Evolutionary conservation across 1,140 invertebrate genomes (phyloP).

Genomic region (Aphaenogaster rudis): DNA sequence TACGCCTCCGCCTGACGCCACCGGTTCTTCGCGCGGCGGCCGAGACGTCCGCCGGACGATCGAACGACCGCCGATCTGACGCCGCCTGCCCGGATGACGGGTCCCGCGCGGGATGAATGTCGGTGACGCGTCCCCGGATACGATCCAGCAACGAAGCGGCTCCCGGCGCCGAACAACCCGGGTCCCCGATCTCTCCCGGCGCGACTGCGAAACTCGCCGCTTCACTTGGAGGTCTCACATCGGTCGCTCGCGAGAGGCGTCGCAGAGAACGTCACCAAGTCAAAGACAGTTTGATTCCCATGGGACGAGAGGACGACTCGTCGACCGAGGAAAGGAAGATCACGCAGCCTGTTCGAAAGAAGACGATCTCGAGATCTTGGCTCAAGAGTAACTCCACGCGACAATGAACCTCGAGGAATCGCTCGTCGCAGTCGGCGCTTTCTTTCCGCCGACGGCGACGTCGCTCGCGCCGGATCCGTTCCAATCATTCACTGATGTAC

Average conservation of each 20-base stretch:
- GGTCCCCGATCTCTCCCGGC: slow-evolving; percentile 26
- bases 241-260: slow-evolving; percentile 2
- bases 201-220: not conserved
- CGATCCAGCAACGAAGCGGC: slow-evolving; percentile 55
- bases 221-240: slow-evolving; percentile 34
- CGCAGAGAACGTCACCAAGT: not conserved
- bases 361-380: not conserved
- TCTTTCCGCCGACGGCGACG: slow-evolving; percentile 17
- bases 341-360: not conserved
- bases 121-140: slow-evolving; percentile 61
- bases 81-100: slow-evolving; percentile 69
- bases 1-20: slow-evolving; percentile 58
- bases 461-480: not conserved
- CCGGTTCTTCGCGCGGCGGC: slow-evolving; percentile 67
- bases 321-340: not conserved
- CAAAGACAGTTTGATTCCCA: no score
- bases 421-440: not conserved
- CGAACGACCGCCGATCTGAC: slow-evolving; percentile 74
- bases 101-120: slow-evolving; percentile 74
- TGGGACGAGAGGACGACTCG: not conserved
- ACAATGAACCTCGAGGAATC: not conserved
- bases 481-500: slow-evolving; percentile 12
- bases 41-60: slow-evolving; percentile 74
- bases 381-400: not conserved
- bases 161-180: slow-evolving; percentile 22